Evolutionary conservation across 2,113 vertebrate genomes (phyloP), one percentile per base, ranked within the genome.

Genomic region (Stigmatopora argus): DNA sequence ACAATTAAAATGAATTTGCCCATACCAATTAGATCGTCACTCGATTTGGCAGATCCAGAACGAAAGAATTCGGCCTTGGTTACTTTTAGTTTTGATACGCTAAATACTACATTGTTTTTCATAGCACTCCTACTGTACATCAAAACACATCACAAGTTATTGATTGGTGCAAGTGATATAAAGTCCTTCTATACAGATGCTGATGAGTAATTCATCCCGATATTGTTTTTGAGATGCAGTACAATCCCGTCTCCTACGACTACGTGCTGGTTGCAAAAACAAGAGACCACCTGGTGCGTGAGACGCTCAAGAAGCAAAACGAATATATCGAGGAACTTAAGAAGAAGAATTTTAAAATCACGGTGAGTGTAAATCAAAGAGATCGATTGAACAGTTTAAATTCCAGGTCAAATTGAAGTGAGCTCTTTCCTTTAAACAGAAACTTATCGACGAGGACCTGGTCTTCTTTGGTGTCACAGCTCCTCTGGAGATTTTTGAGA

Each of bases 391-490:
- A 7, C 21, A 26, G 7, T 18, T 19, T 18, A 17, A 3, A 60
- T 17, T 5, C n/a, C n/a, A 19, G 26, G 52, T 18, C 44, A 49
- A 9, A 13, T n/a, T 47, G 51, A 1, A 4, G 10, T 52, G 4
- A 11, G 21, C 4, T 59, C 0, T 55, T 21, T 4, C 17, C 31
- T 52, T 66, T 31, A 34, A 51, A 7, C 49, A 98, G 95, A 85
- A 84, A 88, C 85, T 90, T 1, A 65, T 84, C 63, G 90, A 93
- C 44, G 68, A 81, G 3, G 63, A 87, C 0, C 92, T 88, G n/a
- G 65, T 92, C 2, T 98, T 94, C 79, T 93, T 93, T 48, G 94
- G 94, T 10, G 86, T 98, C 57, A 84, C 85, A 76, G 94, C 93
- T 0, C 89, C 91, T 0, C 72, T 59, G 15, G 71, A 81, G 1